Conservation (phyloP, 2,888 invertebrate species). For the Heliconius erato region DNA sequence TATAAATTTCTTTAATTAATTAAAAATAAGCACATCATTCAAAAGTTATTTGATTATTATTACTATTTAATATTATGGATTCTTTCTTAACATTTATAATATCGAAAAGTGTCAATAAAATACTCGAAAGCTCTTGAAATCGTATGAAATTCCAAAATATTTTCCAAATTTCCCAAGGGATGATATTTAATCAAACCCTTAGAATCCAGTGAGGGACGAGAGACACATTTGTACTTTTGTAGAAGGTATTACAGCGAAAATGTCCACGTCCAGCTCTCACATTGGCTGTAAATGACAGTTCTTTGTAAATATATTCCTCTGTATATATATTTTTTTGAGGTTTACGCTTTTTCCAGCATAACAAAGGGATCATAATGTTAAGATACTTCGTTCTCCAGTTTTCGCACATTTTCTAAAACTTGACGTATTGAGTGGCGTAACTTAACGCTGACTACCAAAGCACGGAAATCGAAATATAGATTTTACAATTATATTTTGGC, state of each 20-base stretch:
- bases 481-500: too few relatives aligned
- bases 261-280: background rate
- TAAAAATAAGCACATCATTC: background rate
- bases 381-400: background rate
- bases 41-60: background rate
- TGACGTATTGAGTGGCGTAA: background rate
- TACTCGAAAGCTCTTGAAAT: background rate
- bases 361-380: background rate
- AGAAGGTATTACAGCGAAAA: background rate
- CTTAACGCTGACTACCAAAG: background rate
- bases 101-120: background rate
- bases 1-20: background rate
- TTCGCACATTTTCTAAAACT: background rate
- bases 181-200: constrained; percentile 25
- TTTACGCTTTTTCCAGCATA: background rate
- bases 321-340: background rate
- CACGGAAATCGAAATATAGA: too few relatives aligned
- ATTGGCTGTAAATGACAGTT: background rate
- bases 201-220: constrained; percentile 4
- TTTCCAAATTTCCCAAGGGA: constrained; percentile 28
- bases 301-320: background rate
- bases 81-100: background rate
- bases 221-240: constrained; percentile 13
- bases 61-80: background rate
- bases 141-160: constrained; percentile 20